A percentile compares a stretch with the other conserved stretches of the same genome.
These are phyloP conservation scores for Elanus axillaris DNA, from an alignment of 2,113 vertebrate genomes.

Conservation along the genomic window DNA sequence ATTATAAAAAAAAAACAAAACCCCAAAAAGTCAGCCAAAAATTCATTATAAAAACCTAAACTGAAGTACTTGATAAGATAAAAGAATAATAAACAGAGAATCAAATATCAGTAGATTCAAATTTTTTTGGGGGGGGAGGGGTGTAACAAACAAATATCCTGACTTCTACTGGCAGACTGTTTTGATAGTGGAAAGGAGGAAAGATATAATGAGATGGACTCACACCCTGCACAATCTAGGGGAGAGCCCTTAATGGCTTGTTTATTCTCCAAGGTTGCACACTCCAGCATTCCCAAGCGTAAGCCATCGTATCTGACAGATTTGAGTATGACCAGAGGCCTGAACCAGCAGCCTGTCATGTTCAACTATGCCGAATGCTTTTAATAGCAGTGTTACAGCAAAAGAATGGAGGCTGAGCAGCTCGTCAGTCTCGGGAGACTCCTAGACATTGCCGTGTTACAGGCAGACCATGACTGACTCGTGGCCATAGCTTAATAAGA, in stretches of 20 bases:
- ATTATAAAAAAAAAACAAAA: not conserved
- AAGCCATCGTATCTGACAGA: not conserved
- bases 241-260: not conserved
- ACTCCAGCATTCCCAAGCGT: not conserved
- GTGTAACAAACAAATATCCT: not conserved
- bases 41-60: not conserved
- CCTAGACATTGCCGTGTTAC: not conserved
- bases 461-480: not conserved
- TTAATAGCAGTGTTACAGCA: not conserved
- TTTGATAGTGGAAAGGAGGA: not conserved
- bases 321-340: not conserved
- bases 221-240: not conserved
- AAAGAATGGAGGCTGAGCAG: not conserved
- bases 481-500: not conserved
- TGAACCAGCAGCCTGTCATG: not conserved
- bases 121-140: no score
- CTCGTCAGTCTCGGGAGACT: not conserved
- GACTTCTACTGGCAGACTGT: not conserved
- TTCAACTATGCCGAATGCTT: not conserved
- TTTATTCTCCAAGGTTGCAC: not conserved
- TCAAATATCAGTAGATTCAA: not conserved
- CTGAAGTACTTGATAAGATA: not conserved
- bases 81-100: not conserved
- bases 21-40: not conserved
- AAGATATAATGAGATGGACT: not conserved